Evolutionary conservation across 2,113 vertebrate genomes (phyloP).

Genomic region (Tenrec ecaudatus): DNA sequence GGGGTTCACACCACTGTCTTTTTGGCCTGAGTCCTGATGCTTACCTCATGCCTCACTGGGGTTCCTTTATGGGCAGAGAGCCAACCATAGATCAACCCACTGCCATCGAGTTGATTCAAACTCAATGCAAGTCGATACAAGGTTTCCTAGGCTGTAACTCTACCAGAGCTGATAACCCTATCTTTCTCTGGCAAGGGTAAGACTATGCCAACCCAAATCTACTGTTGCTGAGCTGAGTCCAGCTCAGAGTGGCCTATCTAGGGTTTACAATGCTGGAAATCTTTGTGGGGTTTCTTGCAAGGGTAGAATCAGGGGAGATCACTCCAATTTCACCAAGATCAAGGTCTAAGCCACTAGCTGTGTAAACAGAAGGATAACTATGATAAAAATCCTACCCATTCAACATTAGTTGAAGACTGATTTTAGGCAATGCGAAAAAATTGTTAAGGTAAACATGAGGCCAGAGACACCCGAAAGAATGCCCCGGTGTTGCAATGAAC

Average conservation of each 20-base stretch:
- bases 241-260: no score
- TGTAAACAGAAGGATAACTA: constrained; percentile 21
- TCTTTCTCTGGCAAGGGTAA: no score
- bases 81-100: neutral
- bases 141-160: no score
- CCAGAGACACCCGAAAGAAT: constrained; percentile 38
- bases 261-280: no score
- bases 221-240: no score
- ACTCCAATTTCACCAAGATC: neutral
- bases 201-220: no score
- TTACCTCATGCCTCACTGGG: no score
- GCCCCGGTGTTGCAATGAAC: neutral
- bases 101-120: neutral
- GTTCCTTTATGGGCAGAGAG: no score
- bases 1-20: neutral
- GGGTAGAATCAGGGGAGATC: neutral
- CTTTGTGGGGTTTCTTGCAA: neutral
- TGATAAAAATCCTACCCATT: neutral
- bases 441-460: neutral
- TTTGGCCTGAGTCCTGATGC: neutral
- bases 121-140: neutral
- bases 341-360: neutral
- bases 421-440: neutral
- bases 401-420: constrained; percentile 10
- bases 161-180: no score